phyloP scores from a whole-genome alignment of 2,113 vertebrate species.

The Cnemophilus loriae region DNA sequence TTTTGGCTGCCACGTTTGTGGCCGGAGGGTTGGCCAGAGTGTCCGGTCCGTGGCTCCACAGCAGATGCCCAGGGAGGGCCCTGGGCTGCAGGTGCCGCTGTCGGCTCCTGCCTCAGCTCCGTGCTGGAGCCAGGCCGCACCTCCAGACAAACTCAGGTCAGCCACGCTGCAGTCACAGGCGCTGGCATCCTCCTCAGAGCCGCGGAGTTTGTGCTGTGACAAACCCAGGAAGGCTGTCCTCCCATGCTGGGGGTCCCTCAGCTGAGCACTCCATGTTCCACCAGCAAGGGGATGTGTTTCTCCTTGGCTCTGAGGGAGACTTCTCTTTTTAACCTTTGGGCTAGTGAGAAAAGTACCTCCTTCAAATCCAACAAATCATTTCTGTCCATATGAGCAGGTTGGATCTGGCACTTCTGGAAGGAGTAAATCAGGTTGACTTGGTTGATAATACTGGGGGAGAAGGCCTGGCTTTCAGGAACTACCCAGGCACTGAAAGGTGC shows the following conservation, averaged over 20 bases:
- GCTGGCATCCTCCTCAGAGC: neutral
- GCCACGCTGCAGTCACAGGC: neutral
- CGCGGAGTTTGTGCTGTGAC: neutral
- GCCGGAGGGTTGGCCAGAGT: neutral
- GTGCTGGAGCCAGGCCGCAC: neutral
- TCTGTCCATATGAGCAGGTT: neutral
- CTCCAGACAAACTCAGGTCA: neutral
- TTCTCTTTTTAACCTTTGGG: neutral
- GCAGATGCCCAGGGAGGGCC: neutral
- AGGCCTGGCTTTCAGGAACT: neutral
- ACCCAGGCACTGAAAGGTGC: neutral
- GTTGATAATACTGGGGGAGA: neutral
- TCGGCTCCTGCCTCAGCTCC: fast-evolving
- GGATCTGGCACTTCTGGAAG: neutral
- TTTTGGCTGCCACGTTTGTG: neutral
- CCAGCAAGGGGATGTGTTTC: neutral
- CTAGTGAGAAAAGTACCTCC: neutral
- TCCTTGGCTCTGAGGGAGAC: neutral
- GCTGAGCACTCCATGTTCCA: neutral
- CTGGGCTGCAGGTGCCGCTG: fast-evolving
- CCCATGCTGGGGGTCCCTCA: fast-evolving
- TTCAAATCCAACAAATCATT: neutral
- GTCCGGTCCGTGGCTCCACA: neutral
- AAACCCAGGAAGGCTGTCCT: neutral
- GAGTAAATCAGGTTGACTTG: neutral